Evolutionary conservation across 2,888 invertebrate species (phyloP).

Genomic region (Piscicola geometra): DNA sequence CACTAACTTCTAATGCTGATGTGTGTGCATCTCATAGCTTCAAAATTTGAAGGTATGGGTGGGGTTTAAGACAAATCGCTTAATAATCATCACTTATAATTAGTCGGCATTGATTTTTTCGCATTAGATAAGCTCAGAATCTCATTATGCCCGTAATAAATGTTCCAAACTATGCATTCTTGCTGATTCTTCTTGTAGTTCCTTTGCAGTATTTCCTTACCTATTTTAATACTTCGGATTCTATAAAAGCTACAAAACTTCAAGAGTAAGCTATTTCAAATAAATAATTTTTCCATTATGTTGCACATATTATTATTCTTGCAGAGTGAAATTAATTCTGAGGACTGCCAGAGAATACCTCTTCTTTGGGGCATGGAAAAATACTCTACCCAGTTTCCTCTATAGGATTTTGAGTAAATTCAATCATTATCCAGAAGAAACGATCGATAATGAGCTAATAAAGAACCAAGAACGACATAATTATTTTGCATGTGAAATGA

Average conservation of each 20-base stretch:
- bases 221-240: conserved; percentile 46
- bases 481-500: conserved; percentile 55
- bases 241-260: conserved; percentile 46
- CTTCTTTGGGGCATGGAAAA: conserved; percentile 51
- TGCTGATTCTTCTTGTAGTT: conserved; percentile 52
- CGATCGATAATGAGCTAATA: not conserved
- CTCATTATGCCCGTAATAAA: conserved; percentile 48
- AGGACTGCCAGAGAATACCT: conserved; percentile 49
- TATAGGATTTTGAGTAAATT: not conserved
- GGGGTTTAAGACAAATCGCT: no score
- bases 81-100: no score
- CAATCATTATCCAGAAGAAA: not conserved
- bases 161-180: conserved; percentile 50
- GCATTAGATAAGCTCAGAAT: not conserved
- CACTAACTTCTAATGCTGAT: not conserved
- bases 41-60: no score
- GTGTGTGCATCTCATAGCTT: not conserved
- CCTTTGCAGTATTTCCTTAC: conserved; percentile 55
- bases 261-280: conserved; percentile 47
- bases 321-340: conserved; percentile 48
- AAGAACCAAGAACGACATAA: conserved; percentile 48
- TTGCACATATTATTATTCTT: conserved; percentile 21
- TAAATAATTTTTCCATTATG: no score
- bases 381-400: conserved; percentile 48
- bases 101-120: conserved; percentile 10